phyloP scores from a whole-genome alignment of 2,797 vertebrate species.

The Xiphophorus birchmanni region DNA sequence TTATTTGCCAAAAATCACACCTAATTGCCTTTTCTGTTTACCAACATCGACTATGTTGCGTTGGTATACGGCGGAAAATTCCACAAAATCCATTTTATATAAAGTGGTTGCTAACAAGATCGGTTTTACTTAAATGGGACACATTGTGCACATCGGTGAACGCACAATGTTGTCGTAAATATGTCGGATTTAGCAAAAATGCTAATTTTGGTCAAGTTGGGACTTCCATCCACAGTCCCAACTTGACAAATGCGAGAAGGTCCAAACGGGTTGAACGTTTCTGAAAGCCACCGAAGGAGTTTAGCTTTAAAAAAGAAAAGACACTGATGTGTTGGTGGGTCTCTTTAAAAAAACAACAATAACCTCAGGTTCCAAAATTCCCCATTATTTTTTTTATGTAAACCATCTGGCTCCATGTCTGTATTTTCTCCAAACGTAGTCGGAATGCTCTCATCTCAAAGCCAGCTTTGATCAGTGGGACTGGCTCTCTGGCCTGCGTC shows the following conservation, averaged over 20 bases:
- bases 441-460: conserved; percentile 39
- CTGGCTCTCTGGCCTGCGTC: conserved; percentile 15
- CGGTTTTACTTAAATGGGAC: too few species aligned
- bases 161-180: too few species aligned
- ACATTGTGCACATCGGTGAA: too few species aligned
- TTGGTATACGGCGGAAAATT: background rate
- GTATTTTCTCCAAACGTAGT: conserved; percentile 30
- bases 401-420: conserved; percentile 40
- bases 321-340: background rate
- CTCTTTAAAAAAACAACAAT: background rate
- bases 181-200: too few species aligned
- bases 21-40: background rate
- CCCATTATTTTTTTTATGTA: conserved; percentile 12
- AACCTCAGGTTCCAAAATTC: conserved; percentile 7
- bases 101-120: background rate
- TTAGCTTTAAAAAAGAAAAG: background rate
- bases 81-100: background rate
- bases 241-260: background rate
- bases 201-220: too few species aligned
- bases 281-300: background rate
- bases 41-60: background rate
- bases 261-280: background rate
- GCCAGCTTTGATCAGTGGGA: conserved; percentile 53
- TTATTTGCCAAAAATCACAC: background rate
- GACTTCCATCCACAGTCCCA: background rate